A percentile compares a stretch with the other conserved stretches of the same genome.
phyloP scores from a whole-genome alignment of 2,888 invertebrate species.

The Sclerodermus sp. region DNA sequence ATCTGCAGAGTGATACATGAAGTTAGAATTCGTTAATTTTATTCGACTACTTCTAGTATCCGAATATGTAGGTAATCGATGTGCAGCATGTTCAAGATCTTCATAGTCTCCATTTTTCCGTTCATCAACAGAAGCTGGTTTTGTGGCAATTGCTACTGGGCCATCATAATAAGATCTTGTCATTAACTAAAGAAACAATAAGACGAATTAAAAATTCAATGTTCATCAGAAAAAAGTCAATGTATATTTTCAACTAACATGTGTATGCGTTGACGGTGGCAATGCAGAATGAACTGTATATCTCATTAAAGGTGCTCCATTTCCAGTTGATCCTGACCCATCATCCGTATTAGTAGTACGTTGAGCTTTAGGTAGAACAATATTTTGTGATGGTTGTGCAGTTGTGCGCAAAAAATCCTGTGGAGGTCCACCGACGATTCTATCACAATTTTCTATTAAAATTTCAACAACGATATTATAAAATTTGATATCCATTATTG shows the following conservation, averaged over 20 bases:
- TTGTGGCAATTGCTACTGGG: slow-evolving; percentile 39
- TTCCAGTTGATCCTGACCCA: slow-evolving; percentile 38
- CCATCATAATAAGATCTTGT: slow-evolving; percentile 47
- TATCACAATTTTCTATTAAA: slow-evolving; percentile 84
- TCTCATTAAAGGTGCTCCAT: slow-evolving; percentile 34
- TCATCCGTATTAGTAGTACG: slow-evolving; percentile 30
- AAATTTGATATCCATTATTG: slow-evolving; percentile 98
- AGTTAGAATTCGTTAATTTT: slow-evolving; percentile 47
- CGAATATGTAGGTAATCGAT: slow-evolving; percentile 42
- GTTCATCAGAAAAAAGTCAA: neutral
- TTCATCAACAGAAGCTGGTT: slow-evolving; percentile 37
- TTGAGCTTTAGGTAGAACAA: slow-evolving; percentile 24
- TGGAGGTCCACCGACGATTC: slow-evolving; percentile 59
- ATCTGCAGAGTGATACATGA: slow-evolving; percentile 51
- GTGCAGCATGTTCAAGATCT: slow-evolving; percentile 41
- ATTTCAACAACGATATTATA: slow-evolving; percentile 98
- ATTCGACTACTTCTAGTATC: slow-evolving; percentile 40
- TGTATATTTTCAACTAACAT: slow-evolving; percentile 26
- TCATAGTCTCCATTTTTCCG: slow-evolving; percentile 50
- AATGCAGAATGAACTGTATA: slow-evolving; percentile 34
- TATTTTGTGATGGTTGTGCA: slow-evolving; percentile 23
- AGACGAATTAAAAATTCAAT: slow-evolving; percentile 10
- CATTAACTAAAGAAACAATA: slow-evolving; percentile 33
- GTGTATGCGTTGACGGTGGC: slow-evolving; percentile 33
- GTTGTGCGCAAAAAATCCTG: slow-evolving; percentile 34